Base-by-base conservation (phyloP, 2,797 vertebrate genomes). In the Hypotaenidia philippensis region DNA sequence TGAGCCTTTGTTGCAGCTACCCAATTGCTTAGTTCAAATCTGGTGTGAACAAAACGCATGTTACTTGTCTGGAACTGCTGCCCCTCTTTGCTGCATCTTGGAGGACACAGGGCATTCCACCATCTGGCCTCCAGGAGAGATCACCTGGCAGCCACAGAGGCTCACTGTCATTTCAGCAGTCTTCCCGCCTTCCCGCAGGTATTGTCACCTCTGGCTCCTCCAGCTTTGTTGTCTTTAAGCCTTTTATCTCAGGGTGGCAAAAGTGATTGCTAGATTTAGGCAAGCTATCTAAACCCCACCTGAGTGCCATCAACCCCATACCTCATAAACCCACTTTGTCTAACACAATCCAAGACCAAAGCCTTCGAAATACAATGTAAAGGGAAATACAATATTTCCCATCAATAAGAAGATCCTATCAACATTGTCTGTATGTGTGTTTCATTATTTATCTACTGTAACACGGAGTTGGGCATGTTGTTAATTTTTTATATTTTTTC, bases 401-500 rank as follows among this genome's bases (percentile, higher is more conserved):
- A 50, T 34, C 26, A 31, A 8, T 31, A 79, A 63, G 82, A 88
- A 18, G 47, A 61, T 29, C 76, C 69, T 71, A 60, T 60, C 38
- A 83, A 27, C 27, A 11, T 36, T 29, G 29, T 91, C 84, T 63
- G 14, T 74, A 47, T 27, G 8, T 40, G 18, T 17, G 9, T 64
- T 95, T 83, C 69, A 80, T 88, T 95, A 90, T 95, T 94, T 65
- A 92, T 63, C 45, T 76, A 59, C 57, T 56, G 50, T 94, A 93
- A 86, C 72, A 45, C 18, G 11, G 31, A 20, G 26, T 57, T 87
- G 72, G 79, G 61, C n/a, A 20, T 25, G 26, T 64, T 85, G 60
- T 70, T 93, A 92, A 80, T 78, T 69, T 94, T 95, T 94, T 65
- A 80, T 66, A 38, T 41, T 59, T 87, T 84, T 84, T 83, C 74